These are phyloP conservation scores for Lateolabrax maculatus DNA, from an alignment of 2,797 vertebrate species.

Conservation along the genomic window DNA sequence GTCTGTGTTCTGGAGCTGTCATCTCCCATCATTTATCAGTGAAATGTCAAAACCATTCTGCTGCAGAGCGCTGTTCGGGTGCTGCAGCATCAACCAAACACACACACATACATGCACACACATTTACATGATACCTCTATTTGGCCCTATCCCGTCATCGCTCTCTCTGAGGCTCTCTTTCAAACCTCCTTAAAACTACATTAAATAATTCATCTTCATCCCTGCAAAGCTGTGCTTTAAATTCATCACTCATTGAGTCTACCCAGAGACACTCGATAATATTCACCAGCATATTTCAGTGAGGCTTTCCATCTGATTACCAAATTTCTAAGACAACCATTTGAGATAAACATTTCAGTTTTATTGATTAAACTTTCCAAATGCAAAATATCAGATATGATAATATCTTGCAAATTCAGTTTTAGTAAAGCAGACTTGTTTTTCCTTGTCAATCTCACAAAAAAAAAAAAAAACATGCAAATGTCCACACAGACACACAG, in stretches of 20 bases:
- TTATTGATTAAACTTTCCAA: slow-evolving; percentile 13
- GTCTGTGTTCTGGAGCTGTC: neutral
- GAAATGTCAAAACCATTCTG: slow-evolving; percentile 36
- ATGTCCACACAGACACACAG: neutral
- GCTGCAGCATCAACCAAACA: neutral
- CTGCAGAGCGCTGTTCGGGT: neutral
- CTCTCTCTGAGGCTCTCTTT: slow-evolving; percentile 14
- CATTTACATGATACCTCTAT: neutral
- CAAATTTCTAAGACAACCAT: slow-evolving; percentile 36
- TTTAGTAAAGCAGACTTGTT: neutral
- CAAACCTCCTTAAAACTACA: slow-evolving; percentile 39
- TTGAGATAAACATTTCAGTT: slow-evolving; percentile 10
- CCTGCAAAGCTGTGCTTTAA: slow-evolving; percentile 29
- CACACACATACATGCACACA: neutral
- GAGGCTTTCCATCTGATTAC: slow-evolving; percentile 44
- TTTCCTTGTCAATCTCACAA: neutral
- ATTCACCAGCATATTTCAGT: slow-evolving; percentile 50
- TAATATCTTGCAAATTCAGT: slow-evolving; percentile 3
- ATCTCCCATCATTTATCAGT: slow-evolving; percentile 30
- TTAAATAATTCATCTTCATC: slow-evolving; percentile 58
- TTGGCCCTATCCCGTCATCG: neutral
- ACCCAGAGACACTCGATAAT: slow-evolving; percentile 16
- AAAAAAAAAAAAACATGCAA: neutral
- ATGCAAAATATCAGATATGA: slow-evolving; percentile 15
- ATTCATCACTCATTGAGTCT: slow-evolving; percentile 47